Base-by-base conservation (phyloP, 2,797 vertebrate genomes). In the Podarcis siculus region DNA sequence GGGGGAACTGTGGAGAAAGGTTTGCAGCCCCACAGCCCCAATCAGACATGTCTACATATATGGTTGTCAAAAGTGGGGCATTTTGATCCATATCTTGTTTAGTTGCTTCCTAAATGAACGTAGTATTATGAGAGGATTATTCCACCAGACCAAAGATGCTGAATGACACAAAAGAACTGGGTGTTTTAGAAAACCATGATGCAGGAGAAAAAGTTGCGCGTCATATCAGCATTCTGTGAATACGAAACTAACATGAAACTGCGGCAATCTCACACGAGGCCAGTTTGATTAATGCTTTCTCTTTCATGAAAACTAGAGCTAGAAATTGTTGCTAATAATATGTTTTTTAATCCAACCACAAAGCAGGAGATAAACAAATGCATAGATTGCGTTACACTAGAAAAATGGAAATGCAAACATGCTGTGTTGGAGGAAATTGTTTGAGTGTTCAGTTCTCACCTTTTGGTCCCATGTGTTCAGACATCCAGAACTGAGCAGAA, bases 321-420 rank as follows among this genome's bases (percentile, higher is more conserved):
- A 0, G 5, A 37, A 42, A 66, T 87, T 21, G 0, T 12, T 71
- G 61, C 82, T 71, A 88, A 91, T 90, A 83, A 45, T 77, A 8
- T 12, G 8, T 39, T 12, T n/a, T 77, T 90, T 86, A 92, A 64
- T 35, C 37, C 92, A 92, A 66, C 21, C 4, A 83, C 92, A 95
- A 95, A 94, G 61, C n/a, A 77, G 64, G n/a, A 81, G 64, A 0
- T 32, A 35, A 85, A 82, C 66, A 89, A 86, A 32, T 55, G 32
- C 85, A 79, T 25, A 73, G 39, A 42, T 61, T 8, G 6, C 39
- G 19, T 82, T 39, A 85, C 67, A 85, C 66, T 32, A 69, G 85
- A 49, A 87, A 79, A 87, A n/a, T 32, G 73, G 49, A 83, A 92
- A 77, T 75, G 90, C 87, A 93, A 82, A 81, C 2, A 73, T 81